Base-by-base conservation (phyloP, 2,797 vertebrate species). In the Argyrosomus regius region DNA sequence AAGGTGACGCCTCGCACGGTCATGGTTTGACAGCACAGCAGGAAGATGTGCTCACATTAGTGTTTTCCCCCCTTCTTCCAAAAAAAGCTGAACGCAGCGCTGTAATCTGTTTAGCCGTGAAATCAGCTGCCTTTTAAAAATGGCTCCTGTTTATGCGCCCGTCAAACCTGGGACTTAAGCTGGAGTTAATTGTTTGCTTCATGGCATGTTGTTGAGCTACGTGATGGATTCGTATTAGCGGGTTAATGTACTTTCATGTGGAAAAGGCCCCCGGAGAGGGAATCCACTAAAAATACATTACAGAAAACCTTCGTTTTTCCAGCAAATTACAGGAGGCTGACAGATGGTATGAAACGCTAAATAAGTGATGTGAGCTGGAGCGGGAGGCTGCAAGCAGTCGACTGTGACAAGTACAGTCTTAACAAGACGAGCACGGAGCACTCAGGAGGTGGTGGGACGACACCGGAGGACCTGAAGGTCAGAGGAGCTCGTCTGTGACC, bases 41-140 rank as follows among this genome's bases (percentile, higher is more conserved):
- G 89, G 84, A 83, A 81, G 83, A 83, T 41, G 70, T 75, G 83
- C 84, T 86, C 77, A 17, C 56, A 50, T 72, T 35, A 73, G 77
- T 73, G 76, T 72, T 85, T 57, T 20, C 67, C 63, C 41, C 66
- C 81, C 80, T 72, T 26, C 52, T 48, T 48, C 75, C n/a, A 57
- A 71, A 88, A 89, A 90, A 87, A 89, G 79, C 87, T 53, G 80
- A 94, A 89, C 68, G 68, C 72, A 87, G 85, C 53, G 77, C 81
- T 91, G 81, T 95, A 94, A 95, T 94, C 93, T 90, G 86, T 83
- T 94, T 94, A 95, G 82, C 87, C 64, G 82, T 94, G 91, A 94
- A 95, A 95, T 92, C 83, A 74, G 87, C 84, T 82, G 85, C 85
- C 67, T 91, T 92, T 91, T 91, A 91, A 94, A 92, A 82, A 86